These are phyloP conservation scores for Leptoteleia sp. DNA, from an alignment of 1,140 invertebrate species.

Conservation along the genomic window DNA sequence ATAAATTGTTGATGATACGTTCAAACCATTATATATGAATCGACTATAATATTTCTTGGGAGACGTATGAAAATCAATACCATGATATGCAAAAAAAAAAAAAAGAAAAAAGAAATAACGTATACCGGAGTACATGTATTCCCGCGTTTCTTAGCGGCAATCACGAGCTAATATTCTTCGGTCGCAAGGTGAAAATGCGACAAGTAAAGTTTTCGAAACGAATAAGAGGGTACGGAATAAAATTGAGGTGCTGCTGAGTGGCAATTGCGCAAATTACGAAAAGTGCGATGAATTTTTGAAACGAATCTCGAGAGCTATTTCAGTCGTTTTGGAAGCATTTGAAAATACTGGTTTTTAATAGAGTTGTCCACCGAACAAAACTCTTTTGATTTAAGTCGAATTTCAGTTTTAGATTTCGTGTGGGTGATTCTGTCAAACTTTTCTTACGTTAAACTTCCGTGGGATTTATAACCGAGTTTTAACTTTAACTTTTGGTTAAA, in stretches of 20 bases:
- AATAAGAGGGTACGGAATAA: background rate
- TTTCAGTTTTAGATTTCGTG: background rate
- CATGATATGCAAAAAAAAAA: conserved; percentile 2
- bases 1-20: conserved; percentile 42
- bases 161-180: background rate
- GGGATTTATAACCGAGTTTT: no score
- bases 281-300: background rate
- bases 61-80: conserved; percentile 34
- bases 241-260: background rate
- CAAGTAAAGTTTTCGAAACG: background rate
- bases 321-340: no score
- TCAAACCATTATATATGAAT: conserved; percentile 15
- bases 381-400: background rate
- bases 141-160: background rate
- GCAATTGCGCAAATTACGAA: background rate
- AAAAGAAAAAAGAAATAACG: no score
- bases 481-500: no score
- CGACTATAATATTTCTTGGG: conserved; percentile 29
- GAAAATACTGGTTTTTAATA: no score
- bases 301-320: background rate
- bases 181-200: conserved; percentile 9
- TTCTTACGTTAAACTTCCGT: no score
- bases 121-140: conserved; percentile 7
- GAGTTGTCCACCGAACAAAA: background rate
- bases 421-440: no score